Evolutionary conservation across 2,113 vertebrate genomes (phyloP).

Genomic region (Neotoma lepida): DNA sequence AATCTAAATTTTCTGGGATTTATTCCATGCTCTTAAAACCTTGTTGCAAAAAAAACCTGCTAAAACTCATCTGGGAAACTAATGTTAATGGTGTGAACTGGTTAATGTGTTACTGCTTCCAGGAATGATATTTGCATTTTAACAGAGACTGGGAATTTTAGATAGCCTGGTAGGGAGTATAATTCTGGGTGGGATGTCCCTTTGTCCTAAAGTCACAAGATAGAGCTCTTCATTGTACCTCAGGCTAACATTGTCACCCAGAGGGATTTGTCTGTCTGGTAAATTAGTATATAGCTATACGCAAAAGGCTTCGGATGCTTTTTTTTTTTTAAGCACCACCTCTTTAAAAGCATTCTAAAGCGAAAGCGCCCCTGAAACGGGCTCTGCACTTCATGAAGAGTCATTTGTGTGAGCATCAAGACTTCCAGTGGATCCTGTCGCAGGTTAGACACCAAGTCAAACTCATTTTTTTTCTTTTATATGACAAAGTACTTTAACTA

Average conservation of each 20-base stretch:
- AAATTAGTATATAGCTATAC: slow-evolving; percentile 29
- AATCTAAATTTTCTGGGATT: slow-evolving; percentile 7
- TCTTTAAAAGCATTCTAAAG: slow-evolving; percentile 40
- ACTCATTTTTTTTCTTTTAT: slow-evolving; percentile 4
- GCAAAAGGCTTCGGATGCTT: slow-evolving; percentile 1
- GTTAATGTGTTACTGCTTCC: slow-evolving; percentile 65
- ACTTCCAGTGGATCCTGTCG: neutral
- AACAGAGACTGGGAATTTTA: slow-evolving; percentile 51
- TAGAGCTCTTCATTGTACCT: slow-evolving; percentile 1
- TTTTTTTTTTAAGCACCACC: neutral
- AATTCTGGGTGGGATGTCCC: neutral
- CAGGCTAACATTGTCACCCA: slow-evolving; percentile 2
- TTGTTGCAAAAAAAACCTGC: slow-evolving; percentile 28
- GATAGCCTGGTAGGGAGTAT: neutral
- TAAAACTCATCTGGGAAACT: slow-evolving; percentile 58
- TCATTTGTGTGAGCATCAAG: slow-evolving; percentile 37
- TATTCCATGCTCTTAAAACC: neutral
- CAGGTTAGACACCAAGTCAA: slow-evolving; percentile 49
- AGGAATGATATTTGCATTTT: slow-evolving; percentile 62
- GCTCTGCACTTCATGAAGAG: slow-evolving; percentile 23
- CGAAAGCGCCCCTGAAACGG: neutral
- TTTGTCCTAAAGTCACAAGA: slow-evolving; percentile 57
- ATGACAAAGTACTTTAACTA: slow-evolving; percentile 18
- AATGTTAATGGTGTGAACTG: slow-evolving; percentile 58
- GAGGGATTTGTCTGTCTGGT: neutral